A percentile compares a stretch with the other conserved stretches of the same genome.
Evolutionary conservation across 2,797 vertebrate genomes (phyloP).

Genomic region (Helostoma temminkii): DNA sequence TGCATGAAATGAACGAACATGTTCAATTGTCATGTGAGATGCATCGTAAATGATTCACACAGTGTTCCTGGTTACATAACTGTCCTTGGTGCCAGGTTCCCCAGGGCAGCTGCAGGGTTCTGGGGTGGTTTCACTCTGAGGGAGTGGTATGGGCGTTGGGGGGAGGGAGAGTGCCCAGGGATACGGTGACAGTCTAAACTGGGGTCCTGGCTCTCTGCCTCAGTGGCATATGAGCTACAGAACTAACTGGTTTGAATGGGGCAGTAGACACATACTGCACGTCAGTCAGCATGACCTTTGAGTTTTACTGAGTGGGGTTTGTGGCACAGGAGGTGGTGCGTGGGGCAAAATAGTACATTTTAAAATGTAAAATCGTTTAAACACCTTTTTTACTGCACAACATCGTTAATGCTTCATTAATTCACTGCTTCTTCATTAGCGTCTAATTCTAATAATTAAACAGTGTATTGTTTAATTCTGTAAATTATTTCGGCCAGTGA

Average conservation of each 20-base stretch:
- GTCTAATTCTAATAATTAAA: too few relatives aligned
- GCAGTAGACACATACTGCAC: constrained; percentile 41
- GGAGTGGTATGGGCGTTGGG: background rate
- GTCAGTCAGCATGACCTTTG: constrained; percentile 47
- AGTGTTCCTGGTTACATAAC: constrained; percentile 75
- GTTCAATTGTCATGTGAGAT: constrained; percentile 1
- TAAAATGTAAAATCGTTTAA: constrained; percentile 4
- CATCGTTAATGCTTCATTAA: too few relatives aligned
- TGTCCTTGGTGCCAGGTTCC: constrained; percentile 64
- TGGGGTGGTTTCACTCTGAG: constrained; percentile 20
- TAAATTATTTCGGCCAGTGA: too few relatives aligned
- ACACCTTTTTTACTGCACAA: background rate
- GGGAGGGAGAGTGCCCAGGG: constrained; percentile 18
- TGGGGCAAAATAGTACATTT: too few relatives aligned
- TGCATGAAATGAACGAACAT: background rate
- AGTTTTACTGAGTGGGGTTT: background rate
- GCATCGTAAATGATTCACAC: constrained; percentile 39
- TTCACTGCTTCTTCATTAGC: background rate
- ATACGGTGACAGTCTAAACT: constrained; percentile 77
- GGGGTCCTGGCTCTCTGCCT: constrained; percentile 68
- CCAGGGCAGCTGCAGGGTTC: constrained; percentile 64
- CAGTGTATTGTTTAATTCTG: too few relatives aligned
- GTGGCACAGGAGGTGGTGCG: too few relatives aligned
- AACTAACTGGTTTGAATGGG: constrained; percentile 50
- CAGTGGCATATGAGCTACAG: constrained; percentile 31